Evolutionary conservation across 2,113 vertebrate genomes (phyloP).

Genomic region (Seriola dumerili): DNA sequence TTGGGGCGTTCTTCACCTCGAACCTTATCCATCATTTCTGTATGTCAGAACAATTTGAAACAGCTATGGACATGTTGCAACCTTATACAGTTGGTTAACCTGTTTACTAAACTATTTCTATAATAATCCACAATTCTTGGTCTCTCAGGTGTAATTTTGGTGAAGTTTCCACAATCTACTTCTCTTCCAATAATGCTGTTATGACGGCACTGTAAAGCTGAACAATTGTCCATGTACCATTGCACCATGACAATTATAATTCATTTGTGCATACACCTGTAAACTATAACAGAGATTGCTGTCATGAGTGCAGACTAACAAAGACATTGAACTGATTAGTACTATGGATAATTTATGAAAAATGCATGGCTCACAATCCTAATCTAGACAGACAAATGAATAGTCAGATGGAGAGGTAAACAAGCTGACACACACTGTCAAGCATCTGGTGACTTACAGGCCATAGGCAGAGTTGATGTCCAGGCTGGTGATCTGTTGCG

Average conservation of each 20-base stretch:
- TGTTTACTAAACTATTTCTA: no score
- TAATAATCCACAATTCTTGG: no score
- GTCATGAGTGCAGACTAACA: background rate
- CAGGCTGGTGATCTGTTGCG: constrained; percentile 96
- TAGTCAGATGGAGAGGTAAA: background rate
- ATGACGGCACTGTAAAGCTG: background rate
- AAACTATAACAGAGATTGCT: background rate
- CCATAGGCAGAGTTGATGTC: constrained; percentile 97
- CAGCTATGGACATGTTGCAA: no score
- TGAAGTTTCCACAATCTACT: background rate
- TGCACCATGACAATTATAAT: no score
- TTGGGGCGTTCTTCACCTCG: no score
- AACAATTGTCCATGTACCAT: no score
- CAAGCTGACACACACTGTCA: constrained; percentile 5
- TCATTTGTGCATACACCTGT: background rate
- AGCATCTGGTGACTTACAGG: constrained; percentile 89
- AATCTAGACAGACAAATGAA: background rate
- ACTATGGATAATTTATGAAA: background rate
- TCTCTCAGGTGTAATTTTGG: background rate
- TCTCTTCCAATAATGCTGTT: background rate
- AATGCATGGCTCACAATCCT: background rate
- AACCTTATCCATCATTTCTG: no score
- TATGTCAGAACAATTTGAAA: no score
- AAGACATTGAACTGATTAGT: background rate
- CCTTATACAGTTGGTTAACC: no score